Evolutionary conservation across 2,888 invertebrate species (phyloP).

Genomic region (Coenonympha arcania): DNA sequence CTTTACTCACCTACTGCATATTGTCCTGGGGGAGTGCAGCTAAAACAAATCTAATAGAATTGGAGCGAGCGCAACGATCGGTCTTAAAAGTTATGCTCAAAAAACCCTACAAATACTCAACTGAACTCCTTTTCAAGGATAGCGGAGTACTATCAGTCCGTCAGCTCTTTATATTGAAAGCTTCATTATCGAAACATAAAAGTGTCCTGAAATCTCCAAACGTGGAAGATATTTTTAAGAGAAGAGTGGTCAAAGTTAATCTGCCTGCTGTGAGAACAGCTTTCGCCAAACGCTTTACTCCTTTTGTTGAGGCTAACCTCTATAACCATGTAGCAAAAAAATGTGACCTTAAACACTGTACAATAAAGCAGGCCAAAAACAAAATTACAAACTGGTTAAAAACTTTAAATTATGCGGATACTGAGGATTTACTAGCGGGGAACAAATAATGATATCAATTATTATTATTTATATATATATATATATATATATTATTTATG

Average conservation of each 20-base stretch:
- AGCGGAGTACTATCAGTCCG: slow-evolving; percentile 6
- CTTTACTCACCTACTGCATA: slow-evolving; percentile 10
- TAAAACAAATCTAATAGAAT: slow-evolving; percentile 1
- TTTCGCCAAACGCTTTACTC: neutral
- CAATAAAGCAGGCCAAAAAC: too few species aligned
- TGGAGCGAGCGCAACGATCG: slow-evolving; percentile 8
- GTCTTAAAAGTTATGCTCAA: slow-evolving; percentile 11
- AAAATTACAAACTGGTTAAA: too few species aligned
- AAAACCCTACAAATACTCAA: slow-evolving; percentile 3
- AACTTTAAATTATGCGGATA: too few species aligned
- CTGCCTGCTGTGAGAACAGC: neutral
- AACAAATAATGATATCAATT: too few species aligned
- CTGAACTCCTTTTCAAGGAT: slow-evolving; percentile 5
- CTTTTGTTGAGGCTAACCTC: too few species aligned
- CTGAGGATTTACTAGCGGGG: too few species aligned
- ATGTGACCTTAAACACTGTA: too few species aligned
- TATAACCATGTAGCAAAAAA: too few species aligned
- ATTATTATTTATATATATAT: too few species aligned
- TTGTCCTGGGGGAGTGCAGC: slow-evolving; percentile 12
- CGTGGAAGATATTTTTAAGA: neutral
- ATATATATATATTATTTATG: neutral
- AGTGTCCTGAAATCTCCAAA: neutral
- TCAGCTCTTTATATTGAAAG: neutral
- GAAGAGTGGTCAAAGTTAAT: neutral
- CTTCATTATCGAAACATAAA: neutral